Conservation (phyloP, 2,797 vertebrate species). For the Lacerta agilis region DNA sequence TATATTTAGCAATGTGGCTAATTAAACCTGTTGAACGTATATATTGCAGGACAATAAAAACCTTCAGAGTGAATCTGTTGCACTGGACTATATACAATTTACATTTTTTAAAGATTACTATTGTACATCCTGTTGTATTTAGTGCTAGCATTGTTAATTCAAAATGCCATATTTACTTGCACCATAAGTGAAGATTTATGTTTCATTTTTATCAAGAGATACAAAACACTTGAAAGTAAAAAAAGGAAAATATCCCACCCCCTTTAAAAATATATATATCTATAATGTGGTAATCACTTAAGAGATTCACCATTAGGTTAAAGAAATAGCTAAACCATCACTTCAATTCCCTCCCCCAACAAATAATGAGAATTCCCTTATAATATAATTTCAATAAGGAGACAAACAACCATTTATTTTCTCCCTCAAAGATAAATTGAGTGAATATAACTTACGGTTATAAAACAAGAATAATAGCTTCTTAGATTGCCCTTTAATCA, state of each 20-base stretch:
- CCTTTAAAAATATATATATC: conserved; percentile 3
- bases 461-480: conserved; percentile 88
- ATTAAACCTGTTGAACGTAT: conserved; percentile 69
- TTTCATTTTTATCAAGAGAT: conserved; percentile 24
- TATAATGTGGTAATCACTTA: conserved; percentile 44
- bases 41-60: conserved; percentile 64
- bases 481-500: conserved; percentile 88
- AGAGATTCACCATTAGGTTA: conserved; percentile 50
- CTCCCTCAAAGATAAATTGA: conserved; percentile 84
- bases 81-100: conserved; percentile 40
- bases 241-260: conserved; percentile 14
- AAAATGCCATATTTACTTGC: neutral
- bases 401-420: conserved; percentile 81
- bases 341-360: conserved; percentile 61
- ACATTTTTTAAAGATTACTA: conserved; percentile 45
- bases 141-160: conserved; percentile 21
- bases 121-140: conserved; percentile 46
- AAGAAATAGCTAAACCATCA: conserved; percentile 56
- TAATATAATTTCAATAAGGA: conserved; percentile 77
- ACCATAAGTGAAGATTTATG: conserved; percentile 44
- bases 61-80: conserved; percentile 51
- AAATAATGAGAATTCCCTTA: conserved; percentile 70
- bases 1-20: conserved; percentile 76
- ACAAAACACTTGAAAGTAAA: neutral
- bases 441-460: conserved; percentile 85